Evolutionary conservation across 2,888 invertebrate species (phyloP), one percentile per base, ranked within the genome.

Genomic region (Yponomeuta plumbellus): DNA sequence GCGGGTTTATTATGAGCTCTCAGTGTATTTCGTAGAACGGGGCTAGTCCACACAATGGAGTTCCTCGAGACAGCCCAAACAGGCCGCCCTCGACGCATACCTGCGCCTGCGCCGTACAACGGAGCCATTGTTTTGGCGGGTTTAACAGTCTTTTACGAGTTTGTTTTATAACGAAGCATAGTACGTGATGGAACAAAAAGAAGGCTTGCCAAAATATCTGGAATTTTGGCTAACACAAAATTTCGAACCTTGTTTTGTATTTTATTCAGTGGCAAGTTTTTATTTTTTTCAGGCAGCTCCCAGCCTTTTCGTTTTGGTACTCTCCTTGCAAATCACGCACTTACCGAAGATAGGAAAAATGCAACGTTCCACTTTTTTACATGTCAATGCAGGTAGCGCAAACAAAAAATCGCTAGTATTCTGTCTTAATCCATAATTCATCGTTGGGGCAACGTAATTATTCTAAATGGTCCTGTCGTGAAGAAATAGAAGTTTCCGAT

Each of bases 251-350:
- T 71, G 67, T 70, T 61, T 23, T 26, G 26, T n/a, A 6, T 13
- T 74, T 77, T 80, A 71, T 79, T 74, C 77, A 83, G 77, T 83
- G 80, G 80, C 74, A 81, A 85, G 80, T 74, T 63, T 22, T 34
- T 72, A 74, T 85, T 84, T 76, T 76, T 82, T 69, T 78, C 84
- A 85, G 79, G 73, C 72, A 77, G 72, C 74, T 73, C 69, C 76
- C 80, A 83, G 86, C 82, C 84, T 86, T 79, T 76, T 66, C 66
- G 76, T 86, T 86, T 79, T 77, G 79, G 78, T 86, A 87, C 73
- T 59, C 44, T 68, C 66, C 68, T 69, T 72, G 73, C 74, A 81
- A 77, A 79, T 85, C 84, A 80, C 75, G 83, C 83, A 82, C 44
- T 52, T 73, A 73, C 76, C 71, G 73, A 80, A 81, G n/a, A n/a